A percentile compares a stretch with the other conserved stretches of the same genome.
phyloP scores from a whole-genome alignment of 2,113 vertebrate species.

The Ameiurus melas region DNA sequence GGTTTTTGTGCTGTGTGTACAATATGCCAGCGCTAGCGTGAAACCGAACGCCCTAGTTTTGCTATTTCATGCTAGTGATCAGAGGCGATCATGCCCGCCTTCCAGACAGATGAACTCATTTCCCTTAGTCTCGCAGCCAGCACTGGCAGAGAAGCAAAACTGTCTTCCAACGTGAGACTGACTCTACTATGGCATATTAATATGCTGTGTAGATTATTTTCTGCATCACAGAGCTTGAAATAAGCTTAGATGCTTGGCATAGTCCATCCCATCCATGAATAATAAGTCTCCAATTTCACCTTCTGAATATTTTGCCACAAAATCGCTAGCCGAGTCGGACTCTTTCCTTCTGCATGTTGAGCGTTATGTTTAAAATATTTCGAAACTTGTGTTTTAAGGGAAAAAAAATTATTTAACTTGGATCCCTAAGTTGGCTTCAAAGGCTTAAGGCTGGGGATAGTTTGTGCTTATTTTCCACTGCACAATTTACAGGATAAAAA shows the following conservation, averaged over 20 bases:
- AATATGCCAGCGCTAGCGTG: neutral
- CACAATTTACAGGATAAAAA: slow-evolving; percentile 43
- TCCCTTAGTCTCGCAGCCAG: neutral
- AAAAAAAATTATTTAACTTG: too few relatives aligned
- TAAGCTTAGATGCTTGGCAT: neutral
- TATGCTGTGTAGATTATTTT: neutral
- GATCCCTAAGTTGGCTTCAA: neutral
- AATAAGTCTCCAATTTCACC: neutral
- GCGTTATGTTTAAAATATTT: neutral
- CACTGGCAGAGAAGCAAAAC: neutral
- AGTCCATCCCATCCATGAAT: neutral
- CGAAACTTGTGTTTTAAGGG: too few relatives aligned
- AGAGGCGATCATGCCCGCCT: neutral
- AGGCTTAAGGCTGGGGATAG: slow-evolving; percentile 2
- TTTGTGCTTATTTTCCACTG: slow-evolving; percentile 21
- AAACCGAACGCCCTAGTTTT: neutral
- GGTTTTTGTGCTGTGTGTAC: neutral
- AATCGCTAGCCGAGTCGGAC: too few relatives aligned
- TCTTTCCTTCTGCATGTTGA: neutral
- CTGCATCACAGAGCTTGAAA: neutral
- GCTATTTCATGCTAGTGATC: neutral
- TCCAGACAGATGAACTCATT: neutral
- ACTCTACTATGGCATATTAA: neutral
- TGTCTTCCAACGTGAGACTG: neutral
- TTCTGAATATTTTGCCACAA: neutral